Evolutionary conservation across 2,888 invertebrate genomes (phyloP).

Genomic region (Carabus problematicus): DNA sequence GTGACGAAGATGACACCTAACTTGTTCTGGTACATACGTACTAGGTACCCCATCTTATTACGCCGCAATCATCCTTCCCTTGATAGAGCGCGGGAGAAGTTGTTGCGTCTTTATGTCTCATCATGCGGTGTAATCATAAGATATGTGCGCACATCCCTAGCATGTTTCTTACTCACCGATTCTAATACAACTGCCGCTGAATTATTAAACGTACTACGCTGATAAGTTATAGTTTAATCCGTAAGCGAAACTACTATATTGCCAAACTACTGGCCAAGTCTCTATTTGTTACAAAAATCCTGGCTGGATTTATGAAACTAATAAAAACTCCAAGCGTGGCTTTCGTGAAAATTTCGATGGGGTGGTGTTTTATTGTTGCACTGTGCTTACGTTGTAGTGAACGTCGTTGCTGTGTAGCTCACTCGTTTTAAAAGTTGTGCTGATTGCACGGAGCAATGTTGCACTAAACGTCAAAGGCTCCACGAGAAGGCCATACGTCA

Average conservation of each 20-base stretch:
- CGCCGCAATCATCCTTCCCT: slow-evolving; percentile 14
- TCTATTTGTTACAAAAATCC: too few species aligned
- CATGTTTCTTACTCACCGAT: background rate
- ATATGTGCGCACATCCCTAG: slow-evolving; percentile 3
- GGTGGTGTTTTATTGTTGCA: too few species aligned
- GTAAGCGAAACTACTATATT: too few species aligned
- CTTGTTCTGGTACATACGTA: slow-evolving; percentile 29
- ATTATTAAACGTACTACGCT: too few species aligned
- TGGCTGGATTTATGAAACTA: too few species aligned
- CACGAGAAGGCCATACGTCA: slow-evolving; percentile 15
- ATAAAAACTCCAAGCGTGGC: too few species aligned
- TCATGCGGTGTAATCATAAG: background rate
- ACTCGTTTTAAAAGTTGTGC: background rate
- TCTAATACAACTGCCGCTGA: background rate
- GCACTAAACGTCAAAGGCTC: background rate
- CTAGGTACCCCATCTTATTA: slow-evolving; percentile 28
- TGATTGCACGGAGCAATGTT: slow-evolving; percentile 7
- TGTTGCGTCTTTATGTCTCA: slow-evolving; percentile 11
- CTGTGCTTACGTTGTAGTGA: too few species aligned
- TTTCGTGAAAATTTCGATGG: too few species aligned
- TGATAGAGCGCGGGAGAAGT: background rate
- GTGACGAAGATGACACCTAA: slow-evolving; percentile 27
- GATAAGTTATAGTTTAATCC: too few species aligned
- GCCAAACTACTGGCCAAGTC: too few species aligned
- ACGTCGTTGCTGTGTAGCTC: too few species aligned